Conservation (phyloP, 2,113 vertebrate species). For the Brachyhypopomus gauderio region DNA sequence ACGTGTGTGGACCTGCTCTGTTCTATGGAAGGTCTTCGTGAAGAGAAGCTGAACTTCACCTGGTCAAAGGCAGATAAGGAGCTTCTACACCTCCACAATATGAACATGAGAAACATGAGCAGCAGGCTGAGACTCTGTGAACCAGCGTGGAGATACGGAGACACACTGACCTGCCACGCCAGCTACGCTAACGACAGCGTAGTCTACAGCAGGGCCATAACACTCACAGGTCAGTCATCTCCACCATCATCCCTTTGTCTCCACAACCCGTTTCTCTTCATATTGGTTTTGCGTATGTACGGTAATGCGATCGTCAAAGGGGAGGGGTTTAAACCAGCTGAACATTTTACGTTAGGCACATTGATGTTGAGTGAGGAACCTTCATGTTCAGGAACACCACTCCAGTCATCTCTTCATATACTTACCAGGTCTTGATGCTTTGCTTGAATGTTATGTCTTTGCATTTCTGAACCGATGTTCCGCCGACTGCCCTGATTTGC, state of each 20-base stretch:
- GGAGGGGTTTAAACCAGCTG: too few relatives aligned
- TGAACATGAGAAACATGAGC: neutral
- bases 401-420: neutral
- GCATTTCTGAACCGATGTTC: neutral
- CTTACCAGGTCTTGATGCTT: neutral
- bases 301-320: neutral
- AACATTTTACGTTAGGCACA: neutral
- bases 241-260: too few relatives aligned
- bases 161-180: slow-evolving; percentile 39
- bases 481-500: neutral
- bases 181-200: neutral
- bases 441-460: neutral
- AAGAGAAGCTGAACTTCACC: slow-evolving; percentile 45
- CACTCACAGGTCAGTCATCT: slow-evolving; percentile 17
- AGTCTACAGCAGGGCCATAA: slow-evolving; percentile 21
- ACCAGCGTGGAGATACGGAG: slow-evolving; percentile 46
- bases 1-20: slow-evolving; percentile 54
- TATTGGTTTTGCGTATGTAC: neutral
- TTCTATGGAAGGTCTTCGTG: neutral
- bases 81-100: neutral
- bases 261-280: too few relatives aligned
- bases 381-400: neutral
- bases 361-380: neutral
- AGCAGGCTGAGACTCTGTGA: slow-evolving; percentile 46
- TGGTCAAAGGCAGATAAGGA: slow-evolving; percentile 38